These are phyloP conservation scores for Chloroceryle aenea DNA, from an alignment of 2,113 vertebrate genomes.

Conservation along the genomic window DNA sequence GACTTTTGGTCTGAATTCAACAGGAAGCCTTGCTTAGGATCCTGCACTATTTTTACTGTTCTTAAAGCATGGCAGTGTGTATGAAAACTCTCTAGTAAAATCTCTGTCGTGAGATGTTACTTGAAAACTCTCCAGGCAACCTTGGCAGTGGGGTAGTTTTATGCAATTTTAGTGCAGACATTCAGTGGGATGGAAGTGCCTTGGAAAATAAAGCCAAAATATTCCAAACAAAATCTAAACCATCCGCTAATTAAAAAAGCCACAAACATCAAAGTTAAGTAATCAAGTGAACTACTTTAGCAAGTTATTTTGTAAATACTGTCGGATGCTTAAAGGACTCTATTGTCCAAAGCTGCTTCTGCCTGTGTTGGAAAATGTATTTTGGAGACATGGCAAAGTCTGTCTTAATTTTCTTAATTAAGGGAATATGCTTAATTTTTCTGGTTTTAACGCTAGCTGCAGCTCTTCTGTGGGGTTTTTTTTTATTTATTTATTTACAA, in stretches of 20 bases:
- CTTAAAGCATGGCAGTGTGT: not conserved
- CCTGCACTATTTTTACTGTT: not conserved
- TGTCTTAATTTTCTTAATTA: not conserved
- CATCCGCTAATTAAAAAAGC: not conserved
- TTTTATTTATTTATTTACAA: not conserved
- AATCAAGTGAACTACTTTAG: not conserved
- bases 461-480: not conserved
- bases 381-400: not conserved
- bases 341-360: not conserved
- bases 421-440: not conserved
- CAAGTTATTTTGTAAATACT: not conserved
- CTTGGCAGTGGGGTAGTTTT: not conserved
- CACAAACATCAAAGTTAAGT: not conserved
- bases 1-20: not conserved
- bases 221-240: not conserved
- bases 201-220: not conserved
- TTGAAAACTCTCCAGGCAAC: not conserved
- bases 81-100: not conserved
- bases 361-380: not conserved
- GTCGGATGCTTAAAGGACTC: not conserved
- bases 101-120: not conserved
- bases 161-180: not conserved
- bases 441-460: not conserved
- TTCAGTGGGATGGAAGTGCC: not conserved
- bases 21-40: not conserved